Evolutionary conservation across 2,797 vertebrate species (phyloP).

Genomic region (Neomorphus geoffroyi): DNA sequence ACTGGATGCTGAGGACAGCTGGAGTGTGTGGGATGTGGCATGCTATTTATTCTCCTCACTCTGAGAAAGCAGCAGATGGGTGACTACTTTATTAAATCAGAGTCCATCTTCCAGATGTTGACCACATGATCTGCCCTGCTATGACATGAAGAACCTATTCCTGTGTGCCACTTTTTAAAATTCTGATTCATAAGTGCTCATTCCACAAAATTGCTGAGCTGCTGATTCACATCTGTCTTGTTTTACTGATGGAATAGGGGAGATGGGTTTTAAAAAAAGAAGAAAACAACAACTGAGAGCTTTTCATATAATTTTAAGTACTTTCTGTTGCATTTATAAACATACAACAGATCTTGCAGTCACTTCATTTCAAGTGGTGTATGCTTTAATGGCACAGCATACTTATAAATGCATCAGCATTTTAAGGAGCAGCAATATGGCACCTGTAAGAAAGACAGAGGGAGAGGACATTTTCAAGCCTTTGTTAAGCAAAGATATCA

Average conservation of each 20-base stretch:
- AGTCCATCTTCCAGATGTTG: slow-evolving; percentile 76
- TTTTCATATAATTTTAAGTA: slow-evolving; percentile 53
- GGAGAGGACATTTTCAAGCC: background rate
- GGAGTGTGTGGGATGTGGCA: slow-evolving; percentile 77
- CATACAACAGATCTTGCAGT: background rate
- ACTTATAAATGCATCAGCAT: slow-evolving; percentile 1
- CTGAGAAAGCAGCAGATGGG: slow-evolving; percentile 76
- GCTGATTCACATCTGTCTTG: slow-evolving; percentile 51
- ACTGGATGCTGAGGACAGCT: slow-evolving; percentile 80
- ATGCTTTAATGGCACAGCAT: background rate
- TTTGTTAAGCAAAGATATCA: background rate
- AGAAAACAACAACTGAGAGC: slow-evolving; percentile 3
- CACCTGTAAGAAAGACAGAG: background rate
- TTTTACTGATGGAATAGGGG: background rate
- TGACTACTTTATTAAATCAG: slow-evolving; percentile 70
- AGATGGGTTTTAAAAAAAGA: background rate
- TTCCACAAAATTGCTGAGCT: slow-evolving; percentile 1
- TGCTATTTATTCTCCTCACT: slow-evolving; percentile 78
- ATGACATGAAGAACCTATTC: slow-evolving; percentile 47
- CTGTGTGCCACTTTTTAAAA: slow-evolving; percentile 34
- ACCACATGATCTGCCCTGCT: slow-evolving; percentile 55
- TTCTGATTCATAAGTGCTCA: background rate
- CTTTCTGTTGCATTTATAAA: slow-evolving; percentile 47
- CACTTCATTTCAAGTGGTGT: slow-evolving; percentile 4
- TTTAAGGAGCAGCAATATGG: background rate